These are phyloP conservation scores for Solenodon paradoxus DNA, from an alignment of 2,113 vertebrate genomes.

Conservation along the genomic window DNA sequence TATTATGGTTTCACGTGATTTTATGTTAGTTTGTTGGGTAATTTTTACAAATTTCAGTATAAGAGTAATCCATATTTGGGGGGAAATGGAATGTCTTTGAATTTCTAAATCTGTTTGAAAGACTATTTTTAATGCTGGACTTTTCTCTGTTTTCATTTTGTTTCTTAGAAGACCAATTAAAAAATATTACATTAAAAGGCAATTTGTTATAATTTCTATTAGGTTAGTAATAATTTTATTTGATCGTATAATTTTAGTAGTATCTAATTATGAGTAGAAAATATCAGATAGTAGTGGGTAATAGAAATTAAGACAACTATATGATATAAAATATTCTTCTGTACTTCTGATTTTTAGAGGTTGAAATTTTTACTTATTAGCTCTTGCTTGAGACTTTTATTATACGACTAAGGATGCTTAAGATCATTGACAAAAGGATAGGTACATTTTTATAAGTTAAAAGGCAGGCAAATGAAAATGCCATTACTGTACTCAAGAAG, in stretches of 20 bases:
- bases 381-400: neutral
- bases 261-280: neutral
- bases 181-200: neutral
- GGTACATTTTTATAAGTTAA: neutral
- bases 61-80: neutral
- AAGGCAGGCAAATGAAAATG: neutral
- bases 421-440: neutral
- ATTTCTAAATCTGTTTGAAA: neutral
- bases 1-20: neutral
- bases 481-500: neutral
- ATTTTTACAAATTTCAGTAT: neutral
- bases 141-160: neutral
- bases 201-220: neutral
- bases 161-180: neutral
- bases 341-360: neutral
- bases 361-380: neutral
- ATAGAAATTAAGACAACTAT: neutral
- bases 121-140: neutral
- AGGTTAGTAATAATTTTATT: neutral
- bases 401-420: neutral
- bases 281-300: neutral
- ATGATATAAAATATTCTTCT: neutral
- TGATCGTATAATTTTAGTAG: constrained; percentile 3
- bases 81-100: neutral
- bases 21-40: neutral